A percentile compares a stretch with the other conserved stretches of the same genome.
Conservation (phyloP, 2,113 vertebrate species). For the Pycnonotus jocosus region DNA sequence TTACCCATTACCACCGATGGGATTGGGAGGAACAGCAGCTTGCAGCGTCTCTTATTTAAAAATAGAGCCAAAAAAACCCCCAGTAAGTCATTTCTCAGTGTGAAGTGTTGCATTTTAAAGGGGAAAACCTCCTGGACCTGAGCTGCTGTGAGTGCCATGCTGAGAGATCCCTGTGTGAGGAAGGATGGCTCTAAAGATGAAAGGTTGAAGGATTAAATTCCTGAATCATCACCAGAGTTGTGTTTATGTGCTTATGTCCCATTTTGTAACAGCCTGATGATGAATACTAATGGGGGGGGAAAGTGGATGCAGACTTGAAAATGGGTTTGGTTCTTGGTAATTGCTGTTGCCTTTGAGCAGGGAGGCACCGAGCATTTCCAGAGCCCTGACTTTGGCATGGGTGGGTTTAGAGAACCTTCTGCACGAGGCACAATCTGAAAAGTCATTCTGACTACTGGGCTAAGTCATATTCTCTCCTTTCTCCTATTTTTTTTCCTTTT, state of each 20-base stretch:
- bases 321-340: neutral
- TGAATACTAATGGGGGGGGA: neutral
- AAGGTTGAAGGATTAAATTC: neutral
- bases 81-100: neutral
- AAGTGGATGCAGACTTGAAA: neutral
- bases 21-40: neutral
- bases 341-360: neutral
- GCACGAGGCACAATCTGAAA: neutral
- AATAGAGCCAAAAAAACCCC: neutral
- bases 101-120: conserved; percentile 22
- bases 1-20: neutral
- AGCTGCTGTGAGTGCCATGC: neutral
- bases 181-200: neutral
- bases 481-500: neutral
- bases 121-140: neutral
- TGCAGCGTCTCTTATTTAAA: neutral
- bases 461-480: neutral
- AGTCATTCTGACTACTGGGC: neutral
- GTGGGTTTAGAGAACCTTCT: neutral
- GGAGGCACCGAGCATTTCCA: neutral
- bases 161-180: neutral
- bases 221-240: neutral
- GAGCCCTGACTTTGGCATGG: neutral
- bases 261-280: neutral
- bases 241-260: neutral